These are phyloP conservation scores for Pontoporia blainvillei DNA, from an alignment of 2,113 vertebrate genomes.

Conservation along the genomic window DNA sequence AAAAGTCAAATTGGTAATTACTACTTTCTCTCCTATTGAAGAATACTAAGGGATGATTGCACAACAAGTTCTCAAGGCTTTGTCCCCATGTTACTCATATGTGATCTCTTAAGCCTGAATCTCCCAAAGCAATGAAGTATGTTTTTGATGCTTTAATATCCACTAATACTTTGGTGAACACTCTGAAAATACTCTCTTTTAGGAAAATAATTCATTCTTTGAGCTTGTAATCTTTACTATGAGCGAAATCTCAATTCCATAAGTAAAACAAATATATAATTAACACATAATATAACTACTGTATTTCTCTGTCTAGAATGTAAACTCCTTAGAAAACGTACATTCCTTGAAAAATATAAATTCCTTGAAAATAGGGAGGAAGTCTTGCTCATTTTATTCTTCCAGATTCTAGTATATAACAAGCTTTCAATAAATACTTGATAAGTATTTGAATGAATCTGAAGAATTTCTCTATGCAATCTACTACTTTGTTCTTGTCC, in stretches of 20 bases:
- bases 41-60: slow-evolving; percentile 1
- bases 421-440: not conserved
- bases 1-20: slow-evolving; percentile 57
- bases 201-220: not conserved
- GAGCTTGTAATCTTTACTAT: not conserved
- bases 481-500: not conserved
- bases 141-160: not conserved
- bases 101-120: not conserved
- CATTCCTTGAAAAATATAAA: not conserved
- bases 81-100: not conserved
- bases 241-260: not conserved
- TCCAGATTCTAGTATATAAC: not conserved
- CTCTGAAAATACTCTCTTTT: not conserved
- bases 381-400: not conserved
- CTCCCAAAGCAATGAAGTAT: not conserved
- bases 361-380: not conserved
- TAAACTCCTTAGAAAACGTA: not conserved
- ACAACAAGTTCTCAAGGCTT: not conserved
- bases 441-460: not conserved
- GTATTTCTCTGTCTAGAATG: not conserved
- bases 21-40: slow-evolving; percentile 11
- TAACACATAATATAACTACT: not conserved
- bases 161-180: not conserved
- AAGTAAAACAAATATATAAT: not conserved
- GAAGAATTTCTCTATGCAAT: not conserved